Evolutionary conservation across 2,888 invertebrate species (phyloP).

Genomic region (Lamellibrachia columna): DNA sequence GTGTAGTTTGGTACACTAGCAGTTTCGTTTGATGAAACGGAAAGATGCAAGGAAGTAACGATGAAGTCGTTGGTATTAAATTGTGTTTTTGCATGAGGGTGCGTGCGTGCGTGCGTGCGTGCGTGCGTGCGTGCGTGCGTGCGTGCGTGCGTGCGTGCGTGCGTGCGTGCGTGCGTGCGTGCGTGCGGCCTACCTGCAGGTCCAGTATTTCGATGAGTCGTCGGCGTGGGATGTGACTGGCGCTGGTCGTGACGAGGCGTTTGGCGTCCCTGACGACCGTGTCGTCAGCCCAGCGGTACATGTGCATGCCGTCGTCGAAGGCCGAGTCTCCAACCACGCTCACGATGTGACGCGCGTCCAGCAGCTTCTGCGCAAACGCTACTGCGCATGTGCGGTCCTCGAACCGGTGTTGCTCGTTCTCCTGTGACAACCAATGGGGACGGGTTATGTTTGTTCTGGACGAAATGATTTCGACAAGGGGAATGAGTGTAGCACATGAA

Average conservation of each 20-base stretch:
- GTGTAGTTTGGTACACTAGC: too few species aligned
- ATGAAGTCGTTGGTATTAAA: too few species aligned
- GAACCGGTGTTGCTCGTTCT: constrained; percentile 52
- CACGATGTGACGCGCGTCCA: constrained; percentile 53
- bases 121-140: background rate
- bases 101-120: background rate
- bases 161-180: background rate
- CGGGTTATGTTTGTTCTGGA: background rate
- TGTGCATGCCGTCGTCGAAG: constrained; percentile 59
- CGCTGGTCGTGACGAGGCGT: constrained; percentile 28
- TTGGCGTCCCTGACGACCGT: constrained; percentile 34
- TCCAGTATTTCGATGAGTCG: constrained; percentile 36
- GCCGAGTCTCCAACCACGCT: constrained; percentile 52
- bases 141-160: background rate
- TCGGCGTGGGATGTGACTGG: constrained; percentile 33
- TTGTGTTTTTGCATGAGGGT: background rate
- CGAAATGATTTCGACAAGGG: background rate
- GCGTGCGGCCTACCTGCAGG: constrained; percentile 19
- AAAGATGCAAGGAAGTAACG: too few species aligned
- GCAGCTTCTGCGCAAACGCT: constrained; percentile 55
- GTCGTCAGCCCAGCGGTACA: constrained; percentile 47
- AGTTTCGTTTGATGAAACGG: too few species aligned
- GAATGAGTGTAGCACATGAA: background rate
- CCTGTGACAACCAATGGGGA: constrained; percentile 27
- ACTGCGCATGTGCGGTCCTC: constrained; percentile 50